Base-by-base conservation (phyloP, 64 coral and sea anemone genomes). In the Porites lutea region DNA sequence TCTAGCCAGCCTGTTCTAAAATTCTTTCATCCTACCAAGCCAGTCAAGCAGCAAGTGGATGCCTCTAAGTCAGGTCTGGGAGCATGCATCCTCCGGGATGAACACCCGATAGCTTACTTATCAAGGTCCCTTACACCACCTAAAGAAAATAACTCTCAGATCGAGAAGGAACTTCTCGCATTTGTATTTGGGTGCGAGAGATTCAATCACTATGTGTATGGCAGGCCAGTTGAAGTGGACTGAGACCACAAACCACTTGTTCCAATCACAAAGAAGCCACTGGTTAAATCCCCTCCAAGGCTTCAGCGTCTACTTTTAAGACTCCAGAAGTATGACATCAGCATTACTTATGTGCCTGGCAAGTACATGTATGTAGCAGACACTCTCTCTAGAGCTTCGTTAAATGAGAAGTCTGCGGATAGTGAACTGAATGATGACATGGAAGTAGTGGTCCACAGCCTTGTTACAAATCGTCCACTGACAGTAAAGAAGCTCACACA, bases 11-110 rank as follows among this genome's bases (percentile, higher is more conserved):
- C 79, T 45, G 51, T 83, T 22, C 48, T 83, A 64, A 79, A 54
- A 4, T 79, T 79, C 12, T 51, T 62, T 48, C 37, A 83, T 9
- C 79, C 79, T 3, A 21, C 57, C 13, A 65, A 65, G 55, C 57
- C 79, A 83, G 59, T 83, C 12, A 65, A 63, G 10, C 58, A 64
- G 57, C 79, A 83, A 65, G 57, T 59, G 5, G 59, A 83, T 83
- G 79, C 58, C 20, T 83, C 79, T 46, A 59, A 83, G 79, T 63
- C 57, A 45, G 79, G 79, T 6, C 58, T 83, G 11, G 79, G 79
- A 63, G 79, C 79, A 3, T 83, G 79, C 8, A 37, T 83, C n/a
- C 57, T 83, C 57, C 79, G 63, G 16, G 79, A 59, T 63, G 59
- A 22, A 43, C 79, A 83, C 23, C n/a, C 59, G 45, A 48, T 83